Percentiles rank a stretch among this genome's conserved stretches.
These are phyloP conservation scores for Zosterops lateralis DNA, from an alignment of 2,113 vertebrate species.

Conservation along the genomic window DNA sequence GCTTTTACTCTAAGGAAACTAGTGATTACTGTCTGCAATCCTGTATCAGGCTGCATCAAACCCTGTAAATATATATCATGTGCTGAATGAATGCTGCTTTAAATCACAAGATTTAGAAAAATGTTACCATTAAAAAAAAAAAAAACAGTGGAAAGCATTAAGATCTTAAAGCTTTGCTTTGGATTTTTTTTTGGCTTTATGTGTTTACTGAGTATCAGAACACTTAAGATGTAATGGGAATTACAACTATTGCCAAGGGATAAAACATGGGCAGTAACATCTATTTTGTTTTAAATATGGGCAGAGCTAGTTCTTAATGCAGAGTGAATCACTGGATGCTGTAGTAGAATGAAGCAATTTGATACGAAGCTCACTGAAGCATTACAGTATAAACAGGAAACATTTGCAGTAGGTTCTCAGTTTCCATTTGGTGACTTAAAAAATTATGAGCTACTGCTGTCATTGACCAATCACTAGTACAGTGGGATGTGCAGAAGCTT, in stretches of 20 bases:
- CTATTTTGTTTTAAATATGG: background rate
- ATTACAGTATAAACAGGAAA: background rate
- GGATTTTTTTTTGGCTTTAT: background rate
- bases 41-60: accelerated
- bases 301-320: background rate
- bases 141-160: background rate
- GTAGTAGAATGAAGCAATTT: background rate
- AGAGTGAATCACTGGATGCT: background rate
- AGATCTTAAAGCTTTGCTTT: background rate
- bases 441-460: background rate
- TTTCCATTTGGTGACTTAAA: background rate
- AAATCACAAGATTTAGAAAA: background rate
- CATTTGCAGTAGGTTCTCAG: background rate
- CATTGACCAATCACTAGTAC: background rate
- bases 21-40: background rate
- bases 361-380: background rate
- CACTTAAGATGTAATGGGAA: background rate
- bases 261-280: background rate
- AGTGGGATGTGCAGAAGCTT: background rate
- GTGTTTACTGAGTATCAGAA: background rate
- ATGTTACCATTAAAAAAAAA: background rate
- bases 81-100: background rate
- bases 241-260: background rate
- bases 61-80: background rate
- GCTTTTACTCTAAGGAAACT: background rate